A percentile compares a stretch with the other conserved stretches of the same genome.
These are phyloP conservation scores for Botia kubotai DNA, from an alignment of 2,797 vertebrate genomes.

Conservation along the genomic window DNA sequence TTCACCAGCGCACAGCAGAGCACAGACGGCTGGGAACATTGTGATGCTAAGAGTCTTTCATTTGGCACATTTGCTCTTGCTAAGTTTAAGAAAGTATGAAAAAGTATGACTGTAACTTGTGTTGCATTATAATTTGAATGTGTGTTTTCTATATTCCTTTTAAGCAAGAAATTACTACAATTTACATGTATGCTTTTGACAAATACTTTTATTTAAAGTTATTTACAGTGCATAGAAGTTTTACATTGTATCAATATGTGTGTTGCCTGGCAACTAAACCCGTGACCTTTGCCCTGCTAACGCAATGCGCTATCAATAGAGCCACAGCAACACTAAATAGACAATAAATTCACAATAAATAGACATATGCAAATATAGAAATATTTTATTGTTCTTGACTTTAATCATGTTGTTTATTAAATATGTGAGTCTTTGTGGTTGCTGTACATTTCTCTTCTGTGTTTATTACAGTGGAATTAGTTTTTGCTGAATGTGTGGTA, in stretches of 20 bases:
- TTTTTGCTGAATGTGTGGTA: background rate
- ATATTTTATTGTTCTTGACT: background rate
- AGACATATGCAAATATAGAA: background rate
- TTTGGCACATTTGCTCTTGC: background rate
- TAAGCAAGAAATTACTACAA: too few relatives aligned
- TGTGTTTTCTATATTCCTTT: too few relatives aligned
- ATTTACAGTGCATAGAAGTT: too few relatives aligned
- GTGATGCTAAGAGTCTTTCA: conserved; percentile 12
- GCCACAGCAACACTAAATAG: too few relatives aligned
- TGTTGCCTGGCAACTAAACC: too few relatives aligned
- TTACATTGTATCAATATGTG: too few relatives aligned
- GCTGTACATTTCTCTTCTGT: background rate
- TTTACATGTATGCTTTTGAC: too few relatives aligned
- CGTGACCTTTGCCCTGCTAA: background rate
- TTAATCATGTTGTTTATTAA: background rate
- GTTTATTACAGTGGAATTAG: background rate
- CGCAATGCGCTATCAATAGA: background rate
- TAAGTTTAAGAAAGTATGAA: conserved; percentile 37
- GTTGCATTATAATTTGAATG: too few relatives aligned
- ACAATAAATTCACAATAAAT: too few relatives aligned
- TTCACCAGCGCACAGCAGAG: conserved; percentile 11
- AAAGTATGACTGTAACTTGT: too few relatives aligned
- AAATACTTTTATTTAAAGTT: too few relatives aligned
- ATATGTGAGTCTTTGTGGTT: background rate
- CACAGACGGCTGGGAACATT: conserved; percentile 13